Percentiles rank a stretch among this genome's conserved stretches.
These are phyloP conservation scores for Semaprochilodus insignis DNA, from an alignment of 2,797 vertebrate genomes.

Conservation along the genomic window DNA sequence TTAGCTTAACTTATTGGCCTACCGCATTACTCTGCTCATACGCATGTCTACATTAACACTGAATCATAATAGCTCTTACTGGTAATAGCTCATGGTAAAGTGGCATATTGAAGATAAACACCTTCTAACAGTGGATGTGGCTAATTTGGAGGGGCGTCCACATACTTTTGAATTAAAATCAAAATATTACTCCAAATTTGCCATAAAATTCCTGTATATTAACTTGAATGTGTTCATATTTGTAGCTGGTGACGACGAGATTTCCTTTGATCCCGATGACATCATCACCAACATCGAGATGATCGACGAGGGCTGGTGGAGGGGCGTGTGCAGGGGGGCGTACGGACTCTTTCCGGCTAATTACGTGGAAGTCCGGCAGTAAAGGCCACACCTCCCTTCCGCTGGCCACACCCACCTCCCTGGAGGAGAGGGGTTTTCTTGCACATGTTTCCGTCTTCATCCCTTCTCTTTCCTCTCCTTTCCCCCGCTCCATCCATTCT, in stretches of 20 bases:
- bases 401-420: constrained; percentile 34
- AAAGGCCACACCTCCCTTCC: constrained; percentile 52
- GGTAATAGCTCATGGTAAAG: too few relatives aligned
- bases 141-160: too few relatives aligned
- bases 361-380: constrained; percentile 93
- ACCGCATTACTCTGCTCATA: too few relatives aligned
- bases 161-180: too few relatives aligned
- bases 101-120: too few relatives aligned
- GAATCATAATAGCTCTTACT: too few relatives aligned
- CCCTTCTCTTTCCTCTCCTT: constrained; percentile 29
- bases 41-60: too few relatives aligned
- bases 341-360: constrained; percentile 97
- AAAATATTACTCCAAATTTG: too few relatives aligned
- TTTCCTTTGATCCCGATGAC: constrained; percentile 96
- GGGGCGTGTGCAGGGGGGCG: constrained; percentile 89
- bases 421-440: constrained; percentile 63
- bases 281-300: constrained; percentile 98
- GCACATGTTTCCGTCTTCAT: constrained; percentile 49
- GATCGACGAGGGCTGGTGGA: constrained; percentile 99
- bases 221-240: not conserved
- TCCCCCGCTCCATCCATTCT: constrained; percentile 49
- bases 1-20: too few relatives aligned
- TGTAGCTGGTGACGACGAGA: constrained; percentile 93
- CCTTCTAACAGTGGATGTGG: too few relatives aligned
- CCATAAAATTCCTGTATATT: not conserved